Conservation (phyloP, 2,797 vertebrate species). For the Fistularia tabacaria region DNA sequence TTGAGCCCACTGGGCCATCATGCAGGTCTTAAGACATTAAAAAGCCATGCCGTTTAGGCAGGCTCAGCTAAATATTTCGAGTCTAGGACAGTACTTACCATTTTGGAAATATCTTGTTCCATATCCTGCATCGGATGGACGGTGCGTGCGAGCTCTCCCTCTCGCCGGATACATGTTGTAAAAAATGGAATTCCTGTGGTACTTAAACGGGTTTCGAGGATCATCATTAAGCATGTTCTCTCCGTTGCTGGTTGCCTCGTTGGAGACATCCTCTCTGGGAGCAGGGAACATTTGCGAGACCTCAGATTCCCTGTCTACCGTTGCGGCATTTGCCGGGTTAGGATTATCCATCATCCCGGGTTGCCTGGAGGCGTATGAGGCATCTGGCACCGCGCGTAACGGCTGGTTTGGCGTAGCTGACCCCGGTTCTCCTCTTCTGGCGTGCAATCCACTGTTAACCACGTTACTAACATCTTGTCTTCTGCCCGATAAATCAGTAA, state of each 20-base stretch:
- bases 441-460: constrained; percentile 11
- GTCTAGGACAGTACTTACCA: constrained; percentile 56
- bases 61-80: neutral
- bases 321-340: constrained; percentile 1
- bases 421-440: constrained; percentile 2
- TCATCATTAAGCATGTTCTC: constrained; percentile 73
- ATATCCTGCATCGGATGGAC: constrained; percentile 67
- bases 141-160: constrained; percentile 48
- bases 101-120: constrained; percentile 80
- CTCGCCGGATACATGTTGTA: constrained; percentile 69
- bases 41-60: neutral
- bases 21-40: neutral
- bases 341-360: constrained; percentile 22
- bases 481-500: constrained; percentile 29
- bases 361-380: constrained; percentile 32
- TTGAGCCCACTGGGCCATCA: neutral
- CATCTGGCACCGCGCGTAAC: constrained; percentile 31
- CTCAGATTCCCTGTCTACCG: constrained; percentile 10
- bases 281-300: constrained; percentile 4
- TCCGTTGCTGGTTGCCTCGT: constrained; percentile 16
- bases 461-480: constrained; percentile 14
- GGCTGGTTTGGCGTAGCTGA: constrained; percentile 19
- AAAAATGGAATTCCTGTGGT: constrained; percentile 73
- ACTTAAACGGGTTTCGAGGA: constrained; percentile 69
- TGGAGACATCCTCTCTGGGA: constrained; percentile 14